Percentiles rank a stretch among this genome's conserved stretches.
Conservation (phyloP, 2,113 vertebrate species). For the Typhlomys cinereus region DNA sequence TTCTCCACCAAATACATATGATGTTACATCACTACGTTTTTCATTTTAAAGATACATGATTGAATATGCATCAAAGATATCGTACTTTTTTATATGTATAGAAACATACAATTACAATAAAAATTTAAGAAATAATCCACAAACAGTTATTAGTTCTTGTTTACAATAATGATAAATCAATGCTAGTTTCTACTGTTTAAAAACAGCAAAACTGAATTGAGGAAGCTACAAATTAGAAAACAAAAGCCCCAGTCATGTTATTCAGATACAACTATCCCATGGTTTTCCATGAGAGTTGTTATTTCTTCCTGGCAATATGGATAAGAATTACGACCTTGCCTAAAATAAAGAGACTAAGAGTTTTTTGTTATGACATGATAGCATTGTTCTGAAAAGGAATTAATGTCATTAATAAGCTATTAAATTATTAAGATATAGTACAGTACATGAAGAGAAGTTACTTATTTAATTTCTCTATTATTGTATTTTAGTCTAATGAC, state of each 20-base stretch:
- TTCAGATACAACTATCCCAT: not conserved
- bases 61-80: too few species aligned
- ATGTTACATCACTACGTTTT: too few species aligned
- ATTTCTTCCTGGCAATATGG: not conserved
- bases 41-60: too few species aligned
- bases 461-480: not conserved
- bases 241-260: not conserved
- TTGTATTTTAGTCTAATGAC: not conserved
- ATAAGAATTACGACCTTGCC: not conserved
- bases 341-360: not conserved
- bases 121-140: not conserved
- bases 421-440: not conserved
- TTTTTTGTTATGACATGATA: not conserved
- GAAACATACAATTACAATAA: too few species aligned
- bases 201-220: constrained; percentile 31
- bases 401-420: not conserved
- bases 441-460: not conserved
- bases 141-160: not conserved
- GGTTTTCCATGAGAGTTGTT: not conserved
- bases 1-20: too few species aligned
- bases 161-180: not conserved
- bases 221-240: not conserved
- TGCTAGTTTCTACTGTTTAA: not conserved
- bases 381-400: not conserved
- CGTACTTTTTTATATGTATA: too few species aligned